phyloP scores from a whole-genome alignment of 2,113 vertebrate genomes.

The Emydocephalus ijimae region DNA sequence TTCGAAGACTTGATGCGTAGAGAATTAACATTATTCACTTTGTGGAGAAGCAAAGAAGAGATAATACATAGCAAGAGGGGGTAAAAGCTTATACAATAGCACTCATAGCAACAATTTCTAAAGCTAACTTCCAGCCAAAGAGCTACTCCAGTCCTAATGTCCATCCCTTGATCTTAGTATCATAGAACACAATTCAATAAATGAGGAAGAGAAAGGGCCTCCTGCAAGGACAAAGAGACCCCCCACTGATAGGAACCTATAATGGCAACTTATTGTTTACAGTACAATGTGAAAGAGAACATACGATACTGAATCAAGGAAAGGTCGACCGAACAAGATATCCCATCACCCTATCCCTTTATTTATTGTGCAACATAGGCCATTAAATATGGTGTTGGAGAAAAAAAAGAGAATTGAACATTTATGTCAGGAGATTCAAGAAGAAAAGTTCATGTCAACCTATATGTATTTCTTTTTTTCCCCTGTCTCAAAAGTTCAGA shows the following conservation, averaged over 20 bases:
- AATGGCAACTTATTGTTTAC: conserved; percentile 49
- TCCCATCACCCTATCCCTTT: background rate
- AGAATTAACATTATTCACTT: conserved; percentile 55
- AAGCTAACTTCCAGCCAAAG: conserved; percentile 39
- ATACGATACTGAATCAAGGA: background rate
- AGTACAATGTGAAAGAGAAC: background rate
- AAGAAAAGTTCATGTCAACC: conserved; percentile 6
- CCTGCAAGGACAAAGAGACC: conserved; percentile 46
- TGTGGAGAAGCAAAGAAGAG: conserved; percentile 56
- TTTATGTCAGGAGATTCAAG: background rate
- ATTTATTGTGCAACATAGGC: conserved; percentile 23
- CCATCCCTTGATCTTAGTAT: conserved; percentile 46
- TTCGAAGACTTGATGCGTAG: conserved; percentile 46
- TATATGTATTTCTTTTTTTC: background rate
- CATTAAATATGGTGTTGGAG: conserved; percentile 27
- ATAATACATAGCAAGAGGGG: conserved; percentile 45
- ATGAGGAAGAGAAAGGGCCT: conserved; percentile 33
- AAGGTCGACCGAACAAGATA: background rate
- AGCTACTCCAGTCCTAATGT: conserved; percentile 49
- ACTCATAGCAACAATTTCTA: conserved; percentile 66
- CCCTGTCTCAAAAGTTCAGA: conserved; percentile 11
- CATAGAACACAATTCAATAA: conserved; percentile 8
- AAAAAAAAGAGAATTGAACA: conserved; percentile 1
- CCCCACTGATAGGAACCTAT: conserved; percentile 21
- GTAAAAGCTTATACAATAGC: conserved; percentile 56